Percentiles rank a stretch among this genome's conserved stretches.
Evolutionary conservation across 2,113 vertebrate species (phyloP).

Genomic region (Petroica traversi): DNA sequence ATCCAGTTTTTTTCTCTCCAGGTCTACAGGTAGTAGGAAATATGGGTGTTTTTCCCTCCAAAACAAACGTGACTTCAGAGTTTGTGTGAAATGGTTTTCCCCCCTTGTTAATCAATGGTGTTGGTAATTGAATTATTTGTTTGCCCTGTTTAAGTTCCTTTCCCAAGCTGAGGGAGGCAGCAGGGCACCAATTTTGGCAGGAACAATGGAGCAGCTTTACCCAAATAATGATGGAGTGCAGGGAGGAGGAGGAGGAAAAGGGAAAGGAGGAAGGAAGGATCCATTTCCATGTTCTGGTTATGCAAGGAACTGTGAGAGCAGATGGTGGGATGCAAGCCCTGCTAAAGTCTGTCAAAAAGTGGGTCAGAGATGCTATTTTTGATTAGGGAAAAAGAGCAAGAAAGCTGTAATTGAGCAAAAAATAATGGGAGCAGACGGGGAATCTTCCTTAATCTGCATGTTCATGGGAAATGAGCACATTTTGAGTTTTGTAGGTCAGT

Average conservation of each 20-base stretch:
- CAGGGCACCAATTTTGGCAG: not conserved
- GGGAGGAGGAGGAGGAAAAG: not conserved
- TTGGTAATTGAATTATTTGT: not conserved
- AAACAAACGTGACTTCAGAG: not conserved
- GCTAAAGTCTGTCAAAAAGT: slow-evolving; percentile 12
- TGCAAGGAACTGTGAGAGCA: slow-evolving; percentile 4
- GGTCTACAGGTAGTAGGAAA: not conserved
- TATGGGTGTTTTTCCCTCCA: not conserved
- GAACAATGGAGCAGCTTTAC: not conserved
- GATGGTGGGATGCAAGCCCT: slow-evolving; percentile 30
- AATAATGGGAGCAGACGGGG: not conserved
- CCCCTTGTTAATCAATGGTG: not conserved
- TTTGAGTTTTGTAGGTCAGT: not conserved
- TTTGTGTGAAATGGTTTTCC: not conserved
- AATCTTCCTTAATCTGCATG: not conserved
- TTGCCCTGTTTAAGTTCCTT: not conserved
- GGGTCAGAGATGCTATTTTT: slow-evolving; percentile 44
- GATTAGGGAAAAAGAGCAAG: slow-evolving; percentile 28
- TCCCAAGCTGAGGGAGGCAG: slow-evolving; percentile 52
- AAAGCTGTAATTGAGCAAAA: slow-evolving; percentile 39
- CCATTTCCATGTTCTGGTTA: not conserved
- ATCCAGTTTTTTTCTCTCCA: not conserved
- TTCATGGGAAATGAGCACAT: not conserved
- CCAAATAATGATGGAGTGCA: not conserved
- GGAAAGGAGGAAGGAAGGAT: not conserved